These are phyloP conservation scores for Teleogryllus occipitalis DNA, from an alignment of 1,140 invertebrate species.

Conservation along the genomic window DNA sequence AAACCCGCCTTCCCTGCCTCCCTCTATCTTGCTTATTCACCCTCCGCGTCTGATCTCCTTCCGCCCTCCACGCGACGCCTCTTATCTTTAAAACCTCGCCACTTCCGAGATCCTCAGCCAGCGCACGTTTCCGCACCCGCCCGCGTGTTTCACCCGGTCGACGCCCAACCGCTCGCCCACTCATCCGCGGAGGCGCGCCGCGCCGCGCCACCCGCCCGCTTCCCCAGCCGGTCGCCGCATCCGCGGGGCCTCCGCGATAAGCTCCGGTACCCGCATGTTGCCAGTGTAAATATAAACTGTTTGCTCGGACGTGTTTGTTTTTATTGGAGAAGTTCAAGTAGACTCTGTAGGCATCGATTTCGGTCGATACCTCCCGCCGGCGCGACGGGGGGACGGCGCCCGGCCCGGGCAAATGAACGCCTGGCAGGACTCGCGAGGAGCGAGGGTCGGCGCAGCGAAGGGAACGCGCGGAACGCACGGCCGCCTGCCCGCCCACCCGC, in stretches of 20 bases:
- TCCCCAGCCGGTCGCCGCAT: not conserved
- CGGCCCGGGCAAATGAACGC: no score
- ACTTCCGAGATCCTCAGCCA: no score
- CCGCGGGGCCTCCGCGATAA: not conserved
- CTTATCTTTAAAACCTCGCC: no score
- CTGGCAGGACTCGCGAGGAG: no score
- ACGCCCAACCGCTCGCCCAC: not conserved
- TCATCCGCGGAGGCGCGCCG: not conserved
- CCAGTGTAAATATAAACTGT: slow-evolving; percentile 5
- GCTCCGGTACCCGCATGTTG: not conserved
- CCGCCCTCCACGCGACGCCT: no score
- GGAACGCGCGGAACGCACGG: no score
- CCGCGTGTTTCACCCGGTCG: not conserved
- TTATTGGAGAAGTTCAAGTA: slow-evolving; percentile 1
- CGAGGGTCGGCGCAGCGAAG: no score
- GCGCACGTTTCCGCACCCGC: not conserved
- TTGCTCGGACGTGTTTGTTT: slow-evolving; percentile 1
- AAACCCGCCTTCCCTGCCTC: no score
- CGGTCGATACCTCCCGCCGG: not conserved
- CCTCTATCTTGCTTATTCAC: no score
- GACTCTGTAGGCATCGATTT: slow-evolving; percentile 3
- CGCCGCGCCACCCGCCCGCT: not conserved
- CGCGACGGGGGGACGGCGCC: not conserved
- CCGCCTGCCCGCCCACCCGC: no score
- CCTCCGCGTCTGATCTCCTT: no score